phyloP scores from a whole-genome alignment of 2,888 invertebrate genomes.

The Vanessa cardui region DNA sequence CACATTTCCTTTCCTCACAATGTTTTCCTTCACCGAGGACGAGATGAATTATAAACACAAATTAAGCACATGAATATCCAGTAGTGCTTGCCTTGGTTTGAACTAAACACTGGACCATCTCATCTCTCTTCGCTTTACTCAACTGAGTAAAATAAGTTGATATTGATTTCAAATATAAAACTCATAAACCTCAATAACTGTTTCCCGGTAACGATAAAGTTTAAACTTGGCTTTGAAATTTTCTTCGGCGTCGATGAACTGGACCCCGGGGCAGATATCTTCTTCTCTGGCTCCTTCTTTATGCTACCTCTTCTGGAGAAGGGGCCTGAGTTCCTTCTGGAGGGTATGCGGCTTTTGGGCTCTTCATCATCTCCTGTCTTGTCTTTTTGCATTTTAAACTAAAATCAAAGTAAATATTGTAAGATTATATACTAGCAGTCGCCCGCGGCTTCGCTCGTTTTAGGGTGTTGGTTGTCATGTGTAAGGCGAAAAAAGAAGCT shows the following conservation, averaged over 20 bases:
- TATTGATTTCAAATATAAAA: background rate
- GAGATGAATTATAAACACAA: too few species aligned
- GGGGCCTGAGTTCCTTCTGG: slow-evolving; percentile 62
- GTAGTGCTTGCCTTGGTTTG: too few species aligned
- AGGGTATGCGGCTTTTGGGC: slow-evolving; percentile 53
- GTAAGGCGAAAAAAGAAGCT: too few species aligned
- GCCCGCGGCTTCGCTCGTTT: too few species aligned
- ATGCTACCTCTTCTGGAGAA: slow-evolving; percentile 61
- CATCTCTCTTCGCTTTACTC: too few species aligned
- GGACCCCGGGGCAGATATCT: slow-evolving; percentile 46
- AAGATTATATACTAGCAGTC: too few species aligned
- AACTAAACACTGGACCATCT: too few species aligned
- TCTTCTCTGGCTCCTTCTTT: slow-evolving; percentile 52
- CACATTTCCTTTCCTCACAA: too few species aligned
- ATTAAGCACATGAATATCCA: too few species aligned
- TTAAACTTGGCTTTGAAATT: slow-evolving; percentile 53
- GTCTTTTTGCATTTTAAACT: slow-evolving; percentile 40
- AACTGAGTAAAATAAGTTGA: background rate
- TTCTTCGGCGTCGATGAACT: slow-evolving; percentile 62
- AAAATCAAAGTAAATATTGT: background rate
- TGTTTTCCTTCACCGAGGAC: too few species aligned
- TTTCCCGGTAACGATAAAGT: slow-evolving; percentile 69
- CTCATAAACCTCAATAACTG: slow-evolving; percentile 59
- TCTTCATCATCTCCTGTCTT: slow-evolving; percentile 53
- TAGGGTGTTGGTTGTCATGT: too few species aligned